These are phyloP conservation scores for Drosophila phalerata DNA, from an alignment of 2,888 invertebrate genomes.

Conservation along the genomic window DNA sequence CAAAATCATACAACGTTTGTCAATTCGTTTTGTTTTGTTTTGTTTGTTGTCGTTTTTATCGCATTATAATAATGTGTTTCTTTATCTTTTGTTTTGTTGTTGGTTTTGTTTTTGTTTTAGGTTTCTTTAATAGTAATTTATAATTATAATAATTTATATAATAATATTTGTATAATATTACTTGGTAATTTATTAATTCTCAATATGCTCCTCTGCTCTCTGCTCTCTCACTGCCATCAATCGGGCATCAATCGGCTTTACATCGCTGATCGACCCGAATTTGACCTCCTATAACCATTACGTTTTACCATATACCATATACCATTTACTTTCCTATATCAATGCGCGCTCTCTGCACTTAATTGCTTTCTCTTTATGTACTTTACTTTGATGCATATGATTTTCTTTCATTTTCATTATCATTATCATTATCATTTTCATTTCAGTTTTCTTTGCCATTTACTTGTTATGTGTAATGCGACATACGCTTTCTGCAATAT, in stretches of 20 bases:
- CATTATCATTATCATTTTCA: constrained; percentile 10
- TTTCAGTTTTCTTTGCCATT: constrained; percentile 47
- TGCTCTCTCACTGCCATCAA: constrained; percentile 8
- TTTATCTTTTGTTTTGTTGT: constrained; percentile 70
- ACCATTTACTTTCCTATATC: constrained; percentile 20
- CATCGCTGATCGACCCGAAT: constrained; percentile 39
- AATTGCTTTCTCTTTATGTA: constrained; percentile 44
- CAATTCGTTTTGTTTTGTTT: constrained; percentile 81
- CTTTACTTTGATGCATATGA: constrained; percentile 73
- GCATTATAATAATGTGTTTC: constrained; percentile 63
- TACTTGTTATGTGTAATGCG: constrained; percentile 66
- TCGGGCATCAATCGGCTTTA: constrained; percentile 33
- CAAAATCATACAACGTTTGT: constrained; percentile 85
- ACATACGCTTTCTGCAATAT: constrained; percentile 44
- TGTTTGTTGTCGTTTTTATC: constrained; percentile 40
- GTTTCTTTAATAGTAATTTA: constrained; percentile 73
- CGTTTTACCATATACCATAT: constrained; percentile 23
- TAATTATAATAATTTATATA: constrained; percentile 81
- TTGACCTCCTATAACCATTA: constrained; percentile 23
- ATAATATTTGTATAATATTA: constrained; percentile 80
- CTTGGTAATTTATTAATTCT: constrained; percentile 81
- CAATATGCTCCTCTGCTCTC: constrained; percentile 44
- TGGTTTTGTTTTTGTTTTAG: constrained; percentile 48
- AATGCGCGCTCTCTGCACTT: constrained; percentile 33
- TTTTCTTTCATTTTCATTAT: constrained; percentile 46